Evolutionary conservation across 2,113 vertebrate genomes (phyloP), one percentile per base, ranked within the genome.

Genomic region (Bubo bubo): DNA sequence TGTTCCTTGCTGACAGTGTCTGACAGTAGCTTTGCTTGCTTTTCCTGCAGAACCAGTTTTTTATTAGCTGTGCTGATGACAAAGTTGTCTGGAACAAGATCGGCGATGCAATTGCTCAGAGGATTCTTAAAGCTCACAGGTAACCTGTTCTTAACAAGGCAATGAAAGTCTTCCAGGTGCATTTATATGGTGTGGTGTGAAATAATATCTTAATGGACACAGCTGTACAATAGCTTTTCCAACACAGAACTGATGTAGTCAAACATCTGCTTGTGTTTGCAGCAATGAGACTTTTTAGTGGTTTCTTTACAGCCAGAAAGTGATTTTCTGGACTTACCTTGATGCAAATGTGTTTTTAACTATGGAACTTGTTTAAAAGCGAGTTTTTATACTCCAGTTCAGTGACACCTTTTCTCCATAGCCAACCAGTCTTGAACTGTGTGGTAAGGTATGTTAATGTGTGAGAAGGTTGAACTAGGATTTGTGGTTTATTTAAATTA

Each of bases 31-130:
- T 95, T 62, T 87, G 41, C 56, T 89, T 91, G 89, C 79, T 72
- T 90, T 97, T 97, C 83, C 93, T 59, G 37, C 79, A 99, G 99
- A 99, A 99, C 97, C 99, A 99, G 97, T 99, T 99, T 96, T 99
- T 99, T 94, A 99, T 99, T 98, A 99, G 99, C 98, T 99, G 99
- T 35, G 98, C 99, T 6, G 99, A 99, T 96, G 99, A 99, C 97
- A 99, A 97, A 95, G 97, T 99, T 21, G 99, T 99, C 59, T 99
- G 98, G 97, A 99, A 99, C 98, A 99, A 98, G 98, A 98, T 99
- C 1, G 99, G 99, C 0, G 99, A 99, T 73, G 86, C 99, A 1
- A 99, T 99, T 24, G 98, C 99, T 22, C 98, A 98, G 79, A 98
- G 99, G 90, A 99, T 99, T 96, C 99, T 99, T 77, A 98, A 97